phyloP scores from a whole-genome alignment of 1,140 invertebrate genomes.

The Atta cephalotes region DNA sequence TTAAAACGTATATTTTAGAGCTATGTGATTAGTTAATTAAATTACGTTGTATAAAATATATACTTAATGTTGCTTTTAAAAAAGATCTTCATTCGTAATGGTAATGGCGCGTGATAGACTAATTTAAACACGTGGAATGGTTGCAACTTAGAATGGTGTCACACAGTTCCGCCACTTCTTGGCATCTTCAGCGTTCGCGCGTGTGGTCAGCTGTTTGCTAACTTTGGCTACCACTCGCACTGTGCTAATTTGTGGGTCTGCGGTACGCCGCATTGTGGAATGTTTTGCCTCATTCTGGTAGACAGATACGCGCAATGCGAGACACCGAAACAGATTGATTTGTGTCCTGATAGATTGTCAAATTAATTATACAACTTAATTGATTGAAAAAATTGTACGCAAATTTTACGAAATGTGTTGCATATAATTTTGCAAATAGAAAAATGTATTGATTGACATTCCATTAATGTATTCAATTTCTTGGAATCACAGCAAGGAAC shows the following conservation, averaged over 20 bases:
- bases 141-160: constrained; percentile 18
- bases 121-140: constrained; percentile 41
- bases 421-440: neutral
- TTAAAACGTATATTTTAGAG: neutral
- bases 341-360: neutral
- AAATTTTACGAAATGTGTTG: neutral
- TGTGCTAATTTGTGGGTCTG: constrained; percentile 58
- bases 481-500: neutral
- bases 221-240: constrained; percentile 44
- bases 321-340: constrained; percentile 15
- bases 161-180: constrained; percentile 47
- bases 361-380: constrained; percentile 14
- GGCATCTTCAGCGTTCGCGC: constrained; percentile 52
- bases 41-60: neutral
- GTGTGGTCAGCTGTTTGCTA: constrained; percentile 46
- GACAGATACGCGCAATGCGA: neutral
- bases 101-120: neutral
- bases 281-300: constrained; percentile 61
- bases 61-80: neutral
- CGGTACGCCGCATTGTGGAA: constrained; percentile 39
- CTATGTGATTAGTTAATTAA: neutral
- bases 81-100: neutral
- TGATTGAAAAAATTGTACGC: neutral
- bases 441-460: neutral
- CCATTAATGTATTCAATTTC: neutral